Percentiles rank a stretch among this genome's conserved stretches.
Conservation (phyloP, 2,888 invertebrate species). For the Graphium colonna region DNA sequence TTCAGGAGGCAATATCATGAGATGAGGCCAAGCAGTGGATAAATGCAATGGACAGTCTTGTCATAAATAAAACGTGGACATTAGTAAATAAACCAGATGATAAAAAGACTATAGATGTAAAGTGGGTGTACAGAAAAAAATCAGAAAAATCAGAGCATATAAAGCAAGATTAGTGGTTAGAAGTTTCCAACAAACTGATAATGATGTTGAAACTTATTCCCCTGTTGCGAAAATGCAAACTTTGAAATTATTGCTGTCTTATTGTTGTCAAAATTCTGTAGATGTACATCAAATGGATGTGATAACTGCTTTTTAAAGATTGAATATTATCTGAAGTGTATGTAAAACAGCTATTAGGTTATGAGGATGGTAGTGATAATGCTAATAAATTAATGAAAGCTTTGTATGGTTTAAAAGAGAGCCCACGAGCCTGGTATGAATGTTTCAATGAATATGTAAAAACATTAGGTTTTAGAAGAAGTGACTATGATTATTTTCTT, state of each 20-base stretch:
- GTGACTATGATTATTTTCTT: neutral
- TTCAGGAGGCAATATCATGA: neutral
- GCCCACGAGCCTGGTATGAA: no score
- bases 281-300: conserved; percentile 14
- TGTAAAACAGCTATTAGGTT: conserved; percentile 17
- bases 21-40: neutral
- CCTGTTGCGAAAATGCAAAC: conserved; percentile 20
- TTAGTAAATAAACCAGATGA: conserved; percentile 1
- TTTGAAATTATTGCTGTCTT: neutral
- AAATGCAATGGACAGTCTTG: neutral
- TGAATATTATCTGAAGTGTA: conserved; percentile 16
- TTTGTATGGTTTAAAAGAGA: no score
- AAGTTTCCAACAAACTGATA: conserved; percentile 11
- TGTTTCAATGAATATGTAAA: conserved; percentile 25
- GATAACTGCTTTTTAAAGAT: neutral
- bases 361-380: conserved; percentile 8
- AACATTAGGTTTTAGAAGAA: neutral
- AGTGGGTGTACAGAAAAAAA: neutral
- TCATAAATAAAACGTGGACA: neutral
- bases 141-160: neutral
- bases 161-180: neutral
- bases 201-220: conserved; percentile 11
- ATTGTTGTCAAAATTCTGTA: conserved; percentile 6
- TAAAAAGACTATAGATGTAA: conserved; percentile 4
- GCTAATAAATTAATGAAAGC: no score